Evolutionary conservation across 2,888 invertebrate species (phyloP), one percentile per base, ranked within the genome.

Genomic region (Drosophila pegasa): DNA sequence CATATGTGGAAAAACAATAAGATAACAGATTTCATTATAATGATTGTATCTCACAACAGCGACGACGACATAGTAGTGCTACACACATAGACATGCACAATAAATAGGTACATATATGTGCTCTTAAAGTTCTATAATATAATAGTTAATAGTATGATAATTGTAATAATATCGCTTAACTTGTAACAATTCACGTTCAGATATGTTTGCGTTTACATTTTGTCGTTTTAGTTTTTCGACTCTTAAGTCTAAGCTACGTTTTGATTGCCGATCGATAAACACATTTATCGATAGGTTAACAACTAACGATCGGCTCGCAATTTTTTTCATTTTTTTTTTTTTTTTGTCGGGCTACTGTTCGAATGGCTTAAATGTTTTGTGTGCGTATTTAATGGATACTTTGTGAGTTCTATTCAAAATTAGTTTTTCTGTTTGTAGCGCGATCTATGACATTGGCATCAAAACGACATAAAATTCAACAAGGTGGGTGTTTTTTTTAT

Each of bases 41-140:
- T 91, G 91, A 91, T 91, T 91, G 91, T 91, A 91, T 90, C 84
- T 91, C 92, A 92, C 91, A 91, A 91, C 91, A 90, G 87, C 87
- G 88, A 90, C 80, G 84, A 90, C 80, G 80, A 83, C 78, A 75
- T 71, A 65, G 45, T 63, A 72, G 50, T 63, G 68, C 67, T 70
- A 76, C 73, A 72, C 66, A 80, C 70, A 78, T 63, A 58, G 56
- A 56, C 56, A 75, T 60, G 62, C 58, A 48, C 38, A 47, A 50
- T 48, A 48, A 40, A 50, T 31, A 71, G 65, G 60, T 71, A 56
- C 57, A 61, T 22, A 45, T 18, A 29, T 37, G 38, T 70, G 64
- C 45, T 51, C 48, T 56, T 22, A 57, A 18, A 40, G 3, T 27
- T 48, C 62, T 69, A 64, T 22, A 56, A 65, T 69, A 61, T 57